Conservation (phyloP, 2,888 invertebrate genomes). For the Hirtodrosophila histrioides region DNA sequence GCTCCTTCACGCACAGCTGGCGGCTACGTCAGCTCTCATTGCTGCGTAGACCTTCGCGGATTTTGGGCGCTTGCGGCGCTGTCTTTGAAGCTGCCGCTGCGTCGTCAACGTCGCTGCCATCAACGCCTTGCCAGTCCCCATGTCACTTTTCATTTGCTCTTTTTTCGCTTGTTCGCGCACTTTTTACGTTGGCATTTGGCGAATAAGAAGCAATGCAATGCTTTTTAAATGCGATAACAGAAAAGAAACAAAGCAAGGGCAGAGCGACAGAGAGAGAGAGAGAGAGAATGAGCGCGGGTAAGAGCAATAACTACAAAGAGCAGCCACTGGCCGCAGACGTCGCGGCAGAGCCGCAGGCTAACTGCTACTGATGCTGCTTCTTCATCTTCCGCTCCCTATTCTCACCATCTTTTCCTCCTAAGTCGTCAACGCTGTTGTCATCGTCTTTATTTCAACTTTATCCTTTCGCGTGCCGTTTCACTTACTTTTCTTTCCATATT, state of each 20-base stretch:
- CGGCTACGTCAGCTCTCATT: constrained; percentile 37
- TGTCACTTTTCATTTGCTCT: constrained; percentile 48
- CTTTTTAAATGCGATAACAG: constrained; percentile 32
- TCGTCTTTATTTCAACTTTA: constrained; percentile 53
- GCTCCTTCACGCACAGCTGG: constrained; percentile 16
- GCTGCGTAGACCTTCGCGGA: constrained; percentile 35
- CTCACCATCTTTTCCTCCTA: constrained; percentile 12
- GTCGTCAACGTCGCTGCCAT: constrained; percentile 49
- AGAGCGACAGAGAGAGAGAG: neutral
- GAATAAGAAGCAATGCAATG: constrained; percentile 49
- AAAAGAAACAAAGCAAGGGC: constrained; percentile 7
- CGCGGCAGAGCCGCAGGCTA: constrained; percentile 32
- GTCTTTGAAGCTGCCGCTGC: constrained; percentile 63
- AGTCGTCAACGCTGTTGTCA: constrained; percentile 50
- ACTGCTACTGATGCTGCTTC: constrained; percentile 8
- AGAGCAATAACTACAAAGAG: constrained; percentile 49
- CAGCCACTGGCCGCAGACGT: constrained; percentile 26
- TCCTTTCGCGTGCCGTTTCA: constrained; percentile 63
- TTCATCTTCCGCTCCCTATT: constrained; percentile 2
- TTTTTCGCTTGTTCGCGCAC: constrained; percentile 41
- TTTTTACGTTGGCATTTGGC: constrained; percentile 35
- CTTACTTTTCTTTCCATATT: constrained; percentile 27
- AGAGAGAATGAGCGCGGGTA: neutral
- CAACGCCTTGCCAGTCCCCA: constrained; percentile 61
- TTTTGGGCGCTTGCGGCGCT: constrained; percentile 50